Evolutionary conservation across 2,888 invertebrate genomes (phyloP), one percentile per base, ranked within the genome.

Genomic region (Julus scanicus): DNA sequence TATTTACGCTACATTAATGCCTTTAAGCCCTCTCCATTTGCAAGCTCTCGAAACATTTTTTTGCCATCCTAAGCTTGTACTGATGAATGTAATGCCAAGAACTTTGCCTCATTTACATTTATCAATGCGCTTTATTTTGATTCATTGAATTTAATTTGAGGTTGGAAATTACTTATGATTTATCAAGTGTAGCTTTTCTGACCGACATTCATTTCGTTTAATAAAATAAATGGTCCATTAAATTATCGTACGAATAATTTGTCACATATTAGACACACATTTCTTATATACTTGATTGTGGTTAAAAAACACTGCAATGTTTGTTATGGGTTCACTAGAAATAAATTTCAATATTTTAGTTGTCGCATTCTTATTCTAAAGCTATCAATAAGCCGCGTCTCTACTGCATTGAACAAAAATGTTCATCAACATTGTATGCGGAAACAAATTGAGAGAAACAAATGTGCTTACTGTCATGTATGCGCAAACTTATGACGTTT

Each of bases 1-100:
- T 80, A 80, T 80, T 80, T 80, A 80, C 80, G 80, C 80, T 80
- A 80, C 80, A 80, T 80, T 80, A 80, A 80, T 80, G 80, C 80
- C 37, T 80, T 80, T 80, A 80, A 80, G 80, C 80, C 80, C 80
- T 80, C 80, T 80, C 80, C 80, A 80, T 80, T 80, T 80, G 80
- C 80, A 29, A 80, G 80, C 29, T 80, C 80, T 80, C 37, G 13
- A 80, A 37, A 80, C 80, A 11, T 29, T 80, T 80, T 80, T 80
- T 71, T 20, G 37, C 37, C 11, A 20, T 80, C 80, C 20, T 80
- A 80, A 80, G 80, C 80, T 80, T 37, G 80, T 80, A 20, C 80
- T 80, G 80, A 80, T 80, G 37, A 80, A 80, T 80, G 80, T 80
- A 80, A 80, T 80, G 80, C 13, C 80, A 80, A 37, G 80, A 80